Base-by-base conservation (phyloP, 2,888 invertebrate species). In the Argyra leucocephala region DNA sequence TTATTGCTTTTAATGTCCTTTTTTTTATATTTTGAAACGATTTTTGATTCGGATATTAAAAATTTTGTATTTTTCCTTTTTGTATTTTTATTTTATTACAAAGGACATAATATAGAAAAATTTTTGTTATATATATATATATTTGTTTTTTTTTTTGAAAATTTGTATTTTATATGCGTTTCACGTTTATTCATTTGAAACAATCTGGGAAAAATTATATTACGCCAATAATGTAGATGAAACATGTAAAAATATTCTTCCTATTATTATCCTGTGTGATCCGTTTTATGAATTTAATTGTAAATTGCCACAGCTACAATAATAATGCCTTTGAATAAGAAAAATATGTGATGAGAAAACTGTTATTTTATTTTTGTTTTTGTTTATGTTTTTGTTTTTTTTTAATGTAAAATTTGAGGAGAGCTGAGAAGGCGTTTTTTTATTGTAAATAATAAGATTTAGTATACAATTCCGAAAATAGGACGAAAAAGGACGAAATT, bases 31-130 rank as follows among this genome's bases (percentile, higher is more conserved):
- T 12, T 18, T 10, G 12, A 6, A 31, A 31, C 7, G 31, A 48
- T 48, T 48, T 48, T 48, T 48, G 18, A 48, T 48, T 48, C 48
- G 48, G 48, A 48, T 48, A 48, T 48, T 48, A 48, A 48, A 48
- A 48, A 48, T 12, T 31, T 31, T 48, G 48, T n/a, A 15, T 48
- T 7, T 48, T 18, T 48, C 31, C 6, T 31, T 9, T 48, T 9
- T 48, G 15, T 48, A 48, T 48, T 48, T 48, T 15, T 48, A 48
- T n/a, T 31, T 6, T 31, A 31, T 31, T 31, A 31, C n/a, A n/a
- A n/a, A n/a, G n/a, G n/a, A n/a, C n/a, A n/a, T n/a, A n/a, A n/a
- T n/a, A n/a, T n/a, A n/a, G n/a, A n/a, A n/a, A n/a, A n/a, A n/a
- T n/a, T n/a, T n/a, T n/a, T n/a, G n/a, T n/a, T n/a, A n/a, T 31